Evolutionary conservation across 1,140 invertebrate genomes (phyloP), one percentile per base, ranked within the genome.

Genomic region (Bradynema listronoti): DNA sequence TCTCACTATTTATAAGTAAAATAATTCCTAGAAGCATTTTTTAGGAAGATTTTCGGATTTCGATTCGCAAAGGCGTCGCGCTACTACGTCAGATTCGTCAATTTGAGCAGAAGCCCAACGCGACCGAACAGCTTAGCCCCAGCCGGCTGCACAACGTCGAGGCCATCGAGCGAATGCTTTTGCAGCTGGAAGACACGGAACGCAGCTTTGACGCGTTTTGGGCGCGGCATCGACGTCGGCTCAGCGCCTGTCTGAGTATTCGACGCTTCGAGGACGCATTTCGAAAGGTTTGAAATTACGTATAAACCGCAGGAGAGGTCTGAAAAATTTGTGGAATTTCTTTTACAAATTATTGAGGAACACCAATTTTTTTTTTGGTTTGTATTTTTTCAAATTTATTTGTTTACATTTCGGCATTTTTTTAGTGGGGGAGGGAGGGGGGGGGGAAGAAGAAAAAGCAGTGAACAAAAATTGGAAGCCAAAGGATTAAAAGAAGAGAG

Each of bases 111-210:
- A 62, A 79, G 75, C 68, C 71, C 1, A 53, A 50, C n/a, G 39
- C n/a, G n/a, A n/a, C 59, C 22, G 65, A 68, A 56, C 64, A 78
- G 60, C 66, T 77, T 61, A 51, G 84, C 87, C 73, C 72, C 22
- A 78, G 63, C 79, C 85, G 85, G 66, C 84, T 88, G 54, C 88
- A 89, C 68, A 92, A 94, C 82, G 88, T 93, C 46, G 86, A 89
- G 59, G 87, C 90, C 53, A 86, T 94, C 60, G 89, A 94, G 81
- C 87, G 89, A 79, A 84, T 94, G 78, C 81, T 96, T 42, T 86
- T 91, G 30, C 90, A 95, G 46, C 82, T 96, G 68, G 90, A 93
- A 79, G 91, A 96, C 83, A 94, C 90, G 55, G 88, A 92, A 80
- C 84, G 85, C 68, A 88, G 88, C 51, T 94, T 96, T 80, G 89